Percentiles rank a stretch among this genome's conserved stretches.
Evolutionary conservation across 2,113 vertebrate genomes (phyloP).

Genomic region (Pogona vitticeps): DNA sequence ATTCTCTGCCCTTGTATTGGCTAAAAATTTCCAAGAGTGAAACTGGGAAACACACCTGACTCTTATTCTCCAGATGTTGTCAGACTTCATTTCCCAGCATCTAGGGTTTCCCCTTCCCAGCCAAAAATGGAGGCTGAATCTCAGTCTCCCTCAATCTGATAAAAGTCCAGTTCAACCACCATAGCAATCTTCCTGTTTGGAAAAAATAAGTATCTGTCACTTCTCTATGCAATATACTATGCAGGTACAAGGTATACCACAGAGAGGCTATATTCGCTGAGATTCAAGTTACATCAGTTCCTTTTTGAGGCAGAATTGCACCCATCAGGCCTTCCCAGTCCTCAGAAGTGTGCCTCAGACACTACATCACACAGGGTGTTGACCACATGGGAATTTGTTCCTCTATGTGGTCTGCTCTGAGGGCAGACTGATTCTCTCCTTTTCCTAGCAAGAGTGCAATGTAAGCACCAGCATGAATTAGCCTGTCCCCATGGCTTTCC

Average conservation of each 20-base stretch:
- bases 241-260: no score
- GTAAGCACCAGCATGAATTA: no score
- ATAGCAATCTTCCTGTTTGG: neutral
- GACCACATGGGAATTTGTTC: no score
- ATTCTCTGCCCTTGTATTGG: neutral
- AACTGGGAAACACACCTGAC: neutral
- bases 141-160: neutral
- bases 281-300: neutral
- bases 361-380: no score
- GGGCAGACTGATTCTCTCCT: no score
- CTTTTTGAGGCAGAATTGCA: neutral
- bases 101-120: no score
- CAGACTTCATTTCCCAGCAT: neutral
- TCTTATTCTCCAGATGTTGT: neutral
- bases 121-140: neutral
- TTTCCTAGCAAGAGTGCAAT: no score
- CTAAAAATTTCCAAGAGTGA: neutral
- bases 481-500: no score
- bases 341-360: neutral
- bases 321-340: no score
- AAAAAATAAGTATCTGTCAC: neutral
- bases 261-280: neutral
- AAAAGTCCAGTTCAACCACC: neutral
- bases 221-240: neutral
- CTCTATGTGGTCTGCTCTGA: no score